Evolutionary conservation across 1,140 invertebrate genomes (phyloP), one percentile per base, ranked within the genome.

Genomic region (Physella acuta): DNA sequence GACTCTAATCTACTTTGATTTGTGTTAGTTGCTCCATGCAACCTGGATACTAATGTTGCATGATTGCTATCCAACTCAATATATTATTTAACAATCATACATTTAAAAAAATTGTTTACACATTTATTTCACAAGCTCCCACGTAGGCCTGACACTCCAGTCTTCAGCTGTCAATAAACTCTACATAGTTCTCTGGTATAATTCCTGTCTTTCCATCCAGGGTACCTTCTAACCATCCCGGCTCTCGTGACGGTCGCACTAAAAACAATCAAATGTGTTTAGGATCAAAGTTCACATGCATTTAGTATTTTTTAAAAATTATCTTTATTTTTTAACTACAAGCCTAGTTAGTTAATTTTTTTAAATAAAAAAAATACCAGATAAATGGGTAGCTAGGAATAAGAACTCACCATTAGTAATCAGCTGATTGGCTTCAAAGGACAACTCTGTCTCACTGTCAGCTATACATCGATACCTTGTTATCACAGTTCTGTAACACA

Each of bases 401-500:
- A 24, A 53, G 2, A 1, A 58, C 36, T 68, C 26, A 96, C 94
- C 95, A 89, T 97, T 94, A 70, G 92, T 93, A 76, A 99, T 96
- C 75, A 98, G 95, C 89, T 97, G 93, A 89, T 98, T 98, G 73
- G 95, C 94, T 88, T 97, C 94, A 88, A 99, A 98, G 49, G 95
- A 97, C 71, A 99, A 87, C 87, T 99, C 96, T 70, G 94, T 93
- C 82, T 95, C 93, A 86, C 94, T 95, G 87, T 97, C 96, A 63
- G 94, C 96, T 73, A 95, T 88, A 86, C 96, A 98, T 56, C 93
- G 92, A 86, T 97, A 99, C 39, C 98, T 85, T 56, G 96, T 98
- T 79, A 95, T 88, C 37, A 97, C 95, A 84, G 76, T 79, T 69
- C 79, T 80, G 70, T 49, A 78, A 78, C 49, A 28, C 60, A 59